These are phyloP conservation scores for Grammomys surdaster DNA, from an alignment of 2,113 vertebrate species.

Conservation along the genomic window DNA sequence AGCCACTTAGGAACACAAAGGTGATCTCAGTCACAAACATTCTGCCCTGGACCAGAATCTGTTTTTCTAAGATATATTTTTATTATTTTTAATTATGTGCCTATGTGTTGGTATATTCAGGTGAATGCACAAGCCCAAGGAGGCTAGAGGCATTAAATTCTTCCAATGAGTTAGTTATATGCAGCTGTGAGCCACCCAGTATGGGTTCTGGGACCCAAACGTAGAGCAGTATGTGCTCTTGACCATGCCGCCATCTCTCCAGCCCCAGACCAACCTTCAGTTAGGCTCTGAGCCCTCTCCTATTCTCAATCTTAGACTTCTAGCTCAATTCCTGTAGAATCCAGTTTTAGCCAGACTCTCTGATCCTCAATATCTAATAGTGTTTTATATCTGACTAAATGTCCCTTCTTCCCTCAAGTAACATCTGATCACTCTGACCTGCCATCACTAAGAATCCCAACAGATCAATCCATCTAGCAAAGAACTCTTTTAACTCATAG, in stretches of 20 bases:
- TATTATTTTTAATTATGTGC: background rate
- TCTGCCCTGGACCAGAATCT: background rate
- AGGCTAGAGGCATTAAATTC: too few species aligned
- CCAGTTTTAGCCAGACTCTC: background rate
- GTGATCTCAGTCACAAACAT: background rate
- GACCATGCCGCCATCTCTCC: background rate
- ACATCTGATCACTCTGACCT: background rate
- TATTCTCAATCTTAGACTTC: background rate
- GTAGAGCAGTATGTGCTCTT: background rate
- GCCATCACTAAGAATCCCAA: slow-evolving; percentile 19
- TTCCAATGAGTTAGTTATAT: background rate
- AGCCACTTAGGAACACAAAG: background rate
- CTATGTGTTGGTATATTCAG: background rate
- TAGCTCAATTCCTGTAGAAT: background rate
- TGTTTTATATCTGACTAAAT: background rate
- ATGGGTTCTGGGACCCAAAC: background rate
- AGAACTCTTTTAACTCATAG: background rate
- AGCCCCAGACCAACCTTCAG: background rate
- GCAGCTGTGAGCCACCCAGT: background rate
- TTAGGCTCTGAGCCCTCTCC: background rate
- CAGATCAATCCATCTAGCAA: background rate
- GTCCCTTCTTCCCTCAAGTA: background rate
- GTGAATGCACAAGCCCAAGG: background rate
- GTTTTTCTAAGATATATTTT: background rate
- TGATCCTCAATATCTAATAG: background rate